A percentile compares a stretch with the other conserved stretches of the same genome.
Conservation (phyloP, 1,140 invertebrate genomes). For the Calliphora vicina region DNA sequence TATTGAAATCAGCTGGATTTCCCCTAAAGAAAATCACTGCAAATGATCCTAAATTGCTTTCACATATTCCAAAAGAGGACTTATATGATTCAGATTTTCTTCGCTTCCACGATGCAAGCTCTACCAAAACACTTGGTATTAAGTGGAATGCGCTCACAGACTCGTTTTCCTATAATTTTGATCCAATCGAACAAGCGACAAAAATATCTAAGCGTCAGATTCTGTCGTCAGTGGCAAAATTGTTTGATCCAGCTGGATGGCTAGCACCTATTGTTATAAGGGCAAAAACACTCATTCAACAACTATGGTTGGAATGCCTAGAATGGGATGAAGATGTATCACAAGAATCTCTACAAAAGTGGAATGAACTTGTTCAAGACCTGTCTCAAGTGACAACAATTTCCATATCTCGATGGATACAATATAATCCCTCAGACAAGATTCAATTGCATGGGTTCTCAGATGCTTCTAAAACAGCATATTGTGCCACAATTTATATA, state of each 20-base stretch:
- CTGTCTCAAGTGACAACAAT: not conserved
- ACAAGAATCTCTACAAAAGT: not conserved
- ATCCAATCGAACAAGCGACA: too few relatives aligned
- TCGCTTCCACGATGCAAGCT: not conserved
- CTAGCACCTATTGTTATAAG: not conserved
- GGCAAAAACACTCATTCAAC: not conserved
- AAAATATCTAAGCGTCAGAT: not conserved
- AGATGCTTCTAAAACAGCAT: not conserved
- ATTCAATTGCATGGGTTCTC: not conserved
- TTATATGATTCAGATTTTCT: not conserved
- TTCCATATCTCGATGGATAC: too few relatives aligned
- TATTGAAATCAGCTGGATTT: not conserved
- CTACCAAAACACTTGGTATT: too few relatives aligned
- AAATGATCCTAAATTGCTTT: not conserved
- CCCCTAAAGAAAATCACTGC: not conserved
- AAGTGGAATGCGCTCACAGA: too few relatives aligned
- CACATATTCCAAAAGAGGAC: not conserved
- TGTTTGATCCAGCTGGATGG: constrained; percentile 1
- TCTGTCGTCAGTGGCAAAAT: not conserved
- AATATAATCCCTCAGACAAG: not conserved
- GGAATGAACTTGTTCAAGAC: not conserved
- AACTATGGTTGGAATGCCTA: not conserved
- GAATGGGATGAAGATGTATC: not conserved
- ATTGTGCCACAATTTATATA: not conserved
- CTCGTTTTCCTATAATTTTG: too few relatives aligned